A percentile compares a stretch with the other conserved stretches of the same genome.
These are phyloP conservation scores for Ptilonorhynchus violaceus DNA, from an alignment of 2,113 vertebrate species.

Conservation along the genomic window DNA sequence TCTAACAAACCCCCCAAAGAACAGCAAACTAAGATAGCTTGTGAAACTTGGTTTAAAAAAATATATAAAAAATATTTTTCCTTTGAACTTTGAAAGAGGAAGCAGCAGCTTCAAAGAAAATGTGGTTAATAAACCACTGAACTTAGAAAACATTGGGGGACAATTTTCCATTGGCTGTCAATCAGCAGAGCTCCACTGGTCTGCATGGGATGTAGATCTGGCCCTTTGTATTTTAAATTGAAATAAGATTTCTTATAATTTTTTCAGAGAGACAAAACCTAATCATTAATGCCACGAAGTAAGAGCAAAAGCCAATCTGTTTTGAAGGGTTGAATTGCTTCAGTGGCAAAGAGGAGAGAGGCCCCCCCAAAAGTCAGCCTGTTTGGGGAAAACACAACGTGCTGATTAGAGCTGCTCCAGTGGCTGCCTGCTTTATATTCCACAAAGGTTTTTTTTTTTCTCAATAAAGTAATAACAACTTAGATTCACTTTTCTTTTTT, in stretches of 20 bases:
- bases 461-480: slow-evolving; percentile 13
- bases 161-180: neutral
- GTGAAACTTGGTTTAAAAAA: neutral
- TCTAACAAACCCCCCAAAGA: neutral
- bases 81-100: neutral
- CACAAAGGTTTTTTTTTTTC: neutral
- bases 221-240: neutral
- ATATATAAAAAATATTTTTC: neutral
- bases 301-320: neutral
- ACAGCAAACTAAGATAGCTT: neutral
- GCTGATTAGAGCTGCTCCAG: neutral
- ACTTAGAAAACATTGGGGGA: neutral
- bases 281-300: neutral
- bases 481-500: neutral
- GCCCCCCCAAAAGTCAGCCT: neutral
- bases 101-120: neutral
- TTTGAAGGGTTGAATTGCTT: neutral
- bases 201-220: neutral
- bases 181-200: neutral
- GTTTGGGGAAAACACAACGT: neutral
- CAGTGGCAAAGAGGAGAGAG: neutral
- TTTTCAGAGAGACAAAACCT: neutral
- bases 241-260: neutral
- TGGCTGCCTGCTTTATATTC: neutral
- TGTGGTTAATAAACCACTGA: neutral